Evolutionary conservation across 2,797 vertebrate genomes (phyloP), one percentile per base, ranked within the genome.

Genomic region (Melanotaenia maccullochi): DNA sequence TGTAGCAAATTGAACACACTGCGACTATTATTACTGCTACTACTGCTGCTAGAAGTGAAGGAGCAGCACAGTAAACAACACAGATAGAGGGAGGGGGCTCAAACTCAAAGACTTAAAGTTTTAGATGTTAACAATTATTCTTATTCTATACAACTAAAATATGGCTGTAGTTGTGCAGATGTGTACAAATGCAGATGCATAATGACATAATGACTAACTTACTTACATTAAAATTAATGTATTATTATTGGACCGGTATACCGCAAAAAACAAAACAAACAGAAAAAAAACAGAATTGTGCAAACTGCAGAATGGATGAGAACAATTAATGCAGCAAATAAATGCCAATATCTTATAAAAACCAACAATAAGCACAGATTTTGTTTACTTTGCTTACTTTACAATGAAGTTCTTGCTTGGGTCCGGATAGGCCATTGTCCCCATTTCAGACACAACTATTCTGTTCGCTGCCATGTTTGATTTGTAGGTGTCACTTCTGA

Each of bases 381-480:
- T 22, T 3, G 28, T 30, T 30, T 30, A 30, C 28, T 30, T 54
- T 40, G 44, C 94, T 96, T 94, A 98, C 97, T 97, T 99, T 86
- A 95, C 80, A 83, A 99, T 96, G 49, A 99, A 94, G 82, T 96
- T 99, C 95, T 97, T 98, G 93, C 96, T 96, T 2, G 97, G 96
- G 86, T 98, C 96, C 33, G 97, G 97, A 68, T 97, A 97, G 33
- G 96, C 97, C 97, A 99, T 99, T 0, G 98, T 99, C 24, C 97
- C 98, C 92, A 99, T 99, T 89, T 99, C 98, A 30, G 97, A 99
- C 82, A 99, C 96, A 68, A 98, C 95, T 0, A 99, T 99, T 84
- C 96, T 94, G 74, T 99, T 97, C 54, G 96, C 96, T 70, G 95
- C 91, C 73, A 96, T 92, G 61, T 99, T 99, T 28, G 87, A 60